phyloP scores from a whole-genome alignment of 30 jellyfish, hydroid and myxozoan species.

The Pseudorhiza aurosa region DNA sequence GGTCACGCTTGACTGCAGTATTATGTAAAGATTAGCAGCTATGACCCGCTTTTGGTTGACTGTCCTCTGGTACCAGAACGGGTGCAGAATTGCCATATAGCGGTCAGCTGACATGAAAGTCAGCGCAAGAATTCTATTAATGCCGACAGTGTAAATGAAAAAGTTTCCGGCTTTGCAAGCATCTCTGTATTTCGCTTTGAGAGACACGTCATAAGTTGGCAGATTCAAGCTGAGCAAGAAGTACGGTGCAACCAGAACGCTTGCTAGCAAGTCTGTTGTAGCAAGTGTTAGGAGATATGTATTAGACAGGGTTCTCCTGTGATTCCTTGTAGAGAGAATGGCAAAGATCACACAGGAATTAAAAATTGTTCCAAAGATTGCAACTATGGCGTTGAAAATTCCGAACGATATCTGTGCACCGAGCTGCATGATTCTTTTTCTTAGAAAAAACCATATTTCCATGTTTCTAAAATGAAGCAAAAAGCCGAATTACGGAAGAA shows the following conservation, averaged over 20 bases:
- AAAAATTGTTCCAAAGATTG: conserved; percentile 24
- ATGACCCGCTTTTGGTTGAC: neutral
- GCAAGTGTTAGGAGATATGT: conserved; percentile 34
- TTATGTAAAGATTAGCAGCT: neutral
- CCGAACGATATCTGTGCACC: conserved; percentile 9
- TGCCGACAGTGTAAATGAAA: conserved; percentile 31
- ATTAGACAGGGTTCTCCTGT: conserved; percentile 10
- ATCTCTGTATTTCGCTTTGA: conserved; percentile 4
- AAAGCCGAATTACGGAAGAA: too few relatives aligned
- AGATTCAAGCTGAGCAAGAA: conserved; percentile 34
- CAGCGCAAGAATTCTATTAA: conserved; percentile 38
- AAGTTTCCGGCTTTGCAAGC: conserved; percentile 38
- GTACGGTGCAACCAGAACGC: conserved; percentile 33
- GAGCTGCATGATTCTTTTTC: conserved; percentile 22
- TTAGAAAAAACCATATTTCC: too few relatives aligned
- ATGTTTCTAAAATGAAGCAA: too few relatives aligned
- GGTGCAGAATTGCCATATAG: conserved; percentile 57
- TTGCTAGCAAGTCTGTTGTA: conserved; percentile 26
- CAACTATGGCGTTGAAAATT: conserved; percentile 3
- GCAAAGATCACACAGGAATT: conserved; percentile 24
- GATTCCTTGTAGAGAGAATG: conserved; percentile 5
- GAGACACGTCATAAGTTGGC: conserved; percentile 39
- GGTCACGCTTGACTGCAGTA: conserved; percentile 26
- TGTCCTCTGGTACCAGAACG: neutral
- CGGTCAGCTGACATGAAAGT: conserved; percentile 54